These are phyloP conservation scores for Graphium colonna DNA, from an alignment of 2,888 invertebrate genomes.

Conservation along the genomic window DNA sequence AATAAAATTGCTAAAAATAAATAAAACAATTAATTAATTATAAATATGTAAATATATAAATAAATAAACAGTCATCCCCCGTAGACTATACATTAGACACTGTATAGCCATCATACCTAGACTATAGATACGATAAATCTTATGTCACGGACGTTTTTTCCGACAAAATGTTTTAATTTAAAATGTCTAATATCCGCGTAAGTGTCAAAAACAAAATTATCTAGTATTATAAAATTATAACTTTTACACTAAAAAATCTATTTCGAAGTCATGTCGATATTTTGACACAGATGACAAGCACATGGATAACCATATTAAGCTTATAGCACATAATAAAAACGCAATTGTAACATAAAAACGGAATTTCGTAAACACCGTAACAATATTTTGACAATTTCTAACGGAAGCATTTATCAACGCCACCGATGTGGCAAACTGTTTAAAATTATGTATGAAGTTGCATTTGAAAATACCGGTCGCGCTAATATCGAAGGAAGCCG, in stretches of 20 bases:
- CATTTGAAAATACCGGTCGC: not conserved
- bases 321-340: not conserved
- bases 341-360: not conserved
- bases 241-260: not conserved
- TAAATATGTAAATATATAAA: too few species aligned
- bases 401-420: slow-evolving; percentile 8
- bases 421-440: not conserved
- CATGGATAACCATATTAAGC: too few species aligned
- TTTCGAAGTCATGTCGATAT: not conserved
- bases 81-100: too few species aligned
- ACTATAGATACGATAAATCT: too few species aligned
- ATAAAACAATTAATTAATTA: too few species aligned
- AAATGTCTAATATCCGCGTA: too few species aligned
- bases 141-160: too few species aligned
- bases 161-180: too few species aligned
- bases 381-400: not conserved
- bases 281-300: not conserved
- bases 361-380: not conserved
- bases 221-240: not conserved
- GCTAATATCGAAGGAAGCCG: not conserved
- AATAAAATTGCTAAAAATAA: too few species aligned
- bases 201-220: too few species aligned
- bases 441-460: not conserved
- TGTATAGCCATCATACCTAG: too few species aligned
- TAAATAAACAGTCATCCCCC: too few species aligned